These are phyloP conservation scores for Xestia ashworthii DNA, from an alignment of 2,888 invertebrate species.

Conservation along the genomic window DNA sequence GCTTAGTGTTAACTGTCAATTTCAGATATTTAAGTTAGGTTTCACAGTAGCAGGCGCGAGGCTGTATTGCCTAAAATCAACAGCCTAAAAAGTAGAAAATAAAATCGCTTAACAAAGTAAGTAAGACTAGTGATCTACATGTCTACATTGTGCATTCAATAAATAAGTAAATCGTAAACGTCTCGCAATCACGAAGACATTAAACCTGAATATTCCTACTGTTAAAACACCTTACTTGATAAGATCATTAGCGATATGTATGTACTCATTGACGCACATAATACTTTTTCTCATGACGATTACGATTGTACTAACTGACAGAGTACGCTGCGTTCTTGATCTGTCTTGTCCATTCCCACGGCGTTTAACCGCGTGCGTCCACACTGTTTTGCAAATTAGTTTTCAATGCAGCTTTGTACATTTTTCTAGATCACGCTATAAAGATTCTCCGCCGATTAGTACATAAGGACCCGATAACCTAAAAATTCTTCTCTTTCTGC, in stretches of 20 bases:
- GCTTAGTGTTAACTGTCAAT: too few species aligned
- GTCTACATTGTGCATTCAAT: too few species aligned
- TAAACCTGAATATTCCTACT: background rate
- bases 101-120: too few species aligned
- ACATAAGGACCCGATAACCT: too few species aligned
- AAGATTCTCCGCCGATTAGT: too few species aligned
- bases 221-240: background rate
- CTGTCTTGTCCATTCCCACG: background rate
- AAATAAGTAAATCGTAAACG: too few species aligned
- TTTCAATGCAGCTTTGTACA: too few species aligned
- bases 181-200: background rate
- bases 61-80: background rate
- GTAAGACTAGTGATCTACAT: too few species aligned
- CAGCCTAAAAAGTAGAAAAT: background rate
- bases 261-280: background rate
- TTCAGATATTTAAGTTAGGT: background rate
- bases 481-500: too few species aligned
- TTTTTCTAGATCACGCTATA: too few species aligned
- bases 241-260: background rate
- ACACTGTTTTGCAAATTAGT: too few species aligned
- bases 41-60: background rate
- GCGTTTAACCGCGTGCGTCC: too few species aligned
- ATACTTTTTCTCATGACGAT: background rate
- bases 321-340: background rate
- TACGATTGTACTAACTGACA: background rate